Percentiles rank a stretch among this genome's conserved stretches.
phyloP scores from a whole-genome alignment of 2,113 vertebrate species.

The Pogona vitticeps region DNA sequence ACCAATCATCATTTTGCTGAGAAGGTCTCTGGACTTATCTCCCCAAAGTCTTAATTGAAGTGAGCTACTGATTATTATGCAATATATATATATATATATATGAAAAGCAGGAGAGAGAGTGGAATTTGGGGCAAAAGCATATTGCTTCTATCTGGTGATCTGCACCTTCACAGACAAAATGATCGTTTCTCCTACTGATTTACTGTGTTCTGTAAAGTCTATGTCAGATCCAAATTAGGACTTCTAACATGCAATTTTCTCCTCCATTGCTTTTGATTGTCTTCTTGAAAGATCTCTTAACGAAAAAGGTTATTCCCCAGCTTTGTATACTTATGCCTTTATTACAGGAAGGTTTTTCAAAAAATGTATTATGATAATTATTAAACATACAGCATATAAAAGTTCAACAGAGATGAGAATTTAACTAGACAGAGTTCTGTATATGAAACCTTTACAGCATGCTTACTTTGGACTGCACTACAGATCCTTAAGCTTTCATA shows the following conservation, averaged over 20 bases:
- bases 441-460: not conserved
- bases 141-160: not conserved
- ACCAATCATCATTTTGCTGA: no score
- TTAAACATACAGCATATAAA: not conserved
- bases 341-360: not conserved
- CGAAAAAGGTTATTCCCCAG: not conserved
- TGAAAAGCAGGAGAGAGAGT: not conserved
- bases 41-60: no score
- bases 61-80: no score
- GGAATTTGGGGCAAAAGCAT: not conserved
- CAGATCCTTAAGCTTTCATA: not conserved
- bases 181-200: constrained; percentile 23
- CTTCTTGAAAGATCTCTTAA: constrained; percentile 32
- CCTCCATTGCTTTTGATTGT: constrained; percentile 35
- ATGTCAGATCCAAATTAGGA: not conserved
- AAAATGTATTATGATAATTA: not conserved
- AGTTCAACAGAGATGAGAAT: not conserved
- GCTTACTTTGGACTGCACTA: not conserved
- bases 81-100: no score
- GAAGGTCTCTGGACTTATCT: no score
- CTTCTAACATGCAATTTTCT: constrained; percentile 17
- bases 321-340: constrained; percentile 5
- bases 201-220: constrained; percentile 1
- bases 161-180: not conserved
- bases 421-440: not conserved